Conservation (phyloP, 2,113 vertebrate species). For the Psammodynastes pulverulentus region DNA sequence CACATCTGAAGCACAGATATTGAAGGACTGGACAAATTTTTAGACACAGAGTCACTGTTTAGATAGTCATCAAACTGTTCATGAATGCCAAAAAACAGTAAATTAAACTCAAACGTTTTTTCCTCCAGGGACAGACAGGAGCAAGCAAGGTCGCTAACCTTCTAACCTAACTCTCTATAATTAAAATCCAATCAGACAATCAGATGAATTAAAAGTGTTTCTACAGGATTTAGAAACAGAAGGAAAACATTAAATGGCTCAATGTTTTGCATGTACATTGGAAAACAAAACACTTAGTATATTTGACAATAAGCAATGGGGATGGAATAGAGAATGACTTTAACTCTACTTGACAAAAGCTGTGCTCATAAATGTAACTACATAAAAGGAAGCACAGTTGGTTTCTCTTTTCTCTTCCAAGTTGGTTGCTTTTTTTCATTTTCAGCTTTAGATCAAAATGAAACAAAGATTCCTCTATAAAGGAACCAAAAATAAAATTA, state of each 20-base stretch:
- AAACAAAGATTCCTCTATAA: background rate
- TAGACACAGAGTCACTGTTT: conserved; percentile 6
- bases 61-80: background rate
- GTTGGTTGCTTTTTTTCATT: background rate
- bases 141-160: background rate
- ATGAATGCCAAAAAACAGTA: conserved; percentile 14
- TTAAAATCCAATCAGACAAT: conserved; percentile 20
- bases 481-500: background rate
- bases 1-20: background rate
- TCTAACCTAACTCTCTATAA: conserved; percentile 12
- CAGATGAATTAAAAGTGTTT: conserved; percentile 3
- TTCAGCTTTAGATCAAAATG: conserved; percentile 1
- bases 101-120: conserved; percentile 27
- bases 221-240: background rate
- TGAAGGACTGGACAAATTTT: conserved; percentile 2
- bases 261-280: background rate
- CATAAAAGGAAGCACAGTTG: background rate
- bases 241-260: background rate
- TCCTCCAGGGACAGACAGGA: conserved; percentile 2
- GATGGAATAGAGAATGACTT: background rate
- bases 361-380: conserved; percentile 7
- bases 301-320: background rate
- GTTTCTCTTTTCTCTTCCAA: conserved; percentile 6
- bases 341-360: background rate
- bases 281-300: background rate